Percentiles rank a stretch among this genome's conserved stretches.
phyloP scores from a whole-genome alignment of 2,113 vertebrate genomes.

The Hepsetus odoe region DNA sequence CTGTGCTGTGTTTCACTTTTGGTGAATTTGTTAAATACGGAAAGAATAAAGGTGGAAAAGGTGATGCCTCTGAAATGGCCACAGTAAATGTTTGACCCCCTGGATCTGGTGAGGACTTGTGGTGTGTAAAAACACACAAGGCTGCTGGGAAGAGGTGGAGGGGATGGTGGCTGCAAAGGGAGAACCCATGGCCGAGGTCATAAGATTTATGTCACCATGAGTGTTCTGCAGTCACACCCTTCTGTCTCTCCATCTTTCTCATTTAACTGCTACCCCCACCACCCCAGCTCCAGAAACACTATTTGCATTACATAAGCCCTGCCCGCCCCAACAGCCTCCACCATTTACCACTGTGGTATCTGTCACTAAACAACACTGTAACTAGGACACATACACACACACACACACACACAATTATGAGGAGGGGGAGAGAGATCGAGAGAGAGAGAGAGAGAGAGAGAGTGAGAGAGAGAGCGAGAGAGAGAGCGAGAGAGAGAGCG shows the following conservation, averaged over 20 bases:
- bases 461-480: slow-evolving; percentile 8
- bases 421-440: neutral
- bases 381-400: slow-evolving; percentile 37
- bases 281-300: slow-evolving; percentile 53
- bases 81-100: slow-evolving; percentile 41
- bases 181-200: slow-evolving; percentile 58
- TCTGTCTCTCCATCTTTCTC: slow-evolving; percentile 40
- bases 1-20: too few relatives aligned
- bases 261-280: neutral
- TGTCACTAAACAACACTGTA: slow-evolving; percentile 63
- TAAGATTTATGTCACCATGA: slow-evolving; percentile 66
- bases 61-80: slow-evolving; percentile 37
- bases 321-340: slow-evolving; percentile 58
- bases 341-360: slow-evolving; percentile 65
- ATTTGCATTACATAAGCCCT: slow-evolving; percentile 59
- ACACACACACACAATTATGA: neutral
- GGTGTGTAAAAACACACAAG: slow-evolving; percentile 47
- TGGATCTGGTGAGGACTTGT: slow-evolving; percentile 56
- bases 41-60: slow-evolving; percentile 16
- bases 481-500: slow-evolving; percentile 18
- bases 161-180: slow-evolving; percentile 1
- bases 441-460: slow-evolving; percentile 38
- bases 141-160: slow-evolving; percentile 59
- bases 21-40: too few relatives aligned
- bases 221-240: slow-evolving; percentile 63